Evolutionary conservation across 2,888 invertebrate species (phyloP).

Genomic region (Macaria notata): DNA sequence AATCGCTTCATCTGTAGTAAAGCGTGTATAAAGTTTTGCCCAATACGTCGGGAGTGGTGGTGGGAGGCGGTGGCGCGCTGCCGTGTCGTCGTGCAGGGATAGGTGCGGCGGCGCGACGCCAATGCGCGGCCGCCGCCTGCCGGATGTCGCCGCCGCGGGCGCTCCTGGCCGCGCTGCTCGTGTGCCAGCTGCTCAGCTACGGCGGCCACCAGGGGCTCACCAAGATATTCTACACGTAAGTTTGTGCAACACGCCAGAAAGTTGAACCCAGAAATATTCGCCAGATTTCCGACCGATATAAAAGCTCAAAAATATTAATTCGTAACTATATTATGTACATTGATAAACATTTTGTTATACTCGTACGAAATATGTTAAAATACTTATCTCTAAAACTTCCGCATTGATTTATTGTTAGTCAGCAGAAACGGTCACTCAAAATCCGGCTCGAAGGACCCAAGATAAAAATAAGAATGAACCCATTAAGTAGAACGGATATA

Average conservation of each 20-base stretch:
- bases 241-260: slow-evolving; percentile 52
- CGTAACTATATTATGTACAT: no score
- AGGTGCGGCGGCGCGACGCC: slow-evolving; percentile 65
- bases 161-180: slow-evolving; percentile 73
- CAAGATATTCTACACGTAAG: slow-evolving; percentile 80
- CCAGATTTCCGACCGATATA: no score
- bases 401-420: no score
- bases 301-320: no score
- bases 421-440: neutral
- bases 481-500: neutral
- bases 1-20: no score
- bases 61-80: slow-evolving; percentile 14
- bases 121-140: slow-evolving; percentile 76
- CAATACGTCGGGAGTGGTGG: neutral
- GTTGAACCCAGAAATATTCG: slow-evolving; percentile 68
- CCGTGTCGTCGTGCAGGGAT: slow-evolving; percentile 55
- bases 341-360: no score
- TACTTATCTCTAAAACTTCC: no score
- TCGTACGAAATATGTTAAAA: no score
- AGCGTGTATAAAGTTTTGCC: no score
- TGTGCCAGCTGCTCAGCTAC: slow-evolving; percentile 76
- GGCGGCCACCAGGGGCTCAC: slow-evolving; percentile 81
- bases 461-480: neutral
- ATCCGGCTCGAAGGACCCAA: slow-evolving; percentile 4
- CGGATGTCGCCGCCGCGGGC: slow-evolving; percentile 80